phyloP scores from a whole-genome alignment of 1,140 invertebrate genomes.

The Brachionus rotundiformis region DNA sequence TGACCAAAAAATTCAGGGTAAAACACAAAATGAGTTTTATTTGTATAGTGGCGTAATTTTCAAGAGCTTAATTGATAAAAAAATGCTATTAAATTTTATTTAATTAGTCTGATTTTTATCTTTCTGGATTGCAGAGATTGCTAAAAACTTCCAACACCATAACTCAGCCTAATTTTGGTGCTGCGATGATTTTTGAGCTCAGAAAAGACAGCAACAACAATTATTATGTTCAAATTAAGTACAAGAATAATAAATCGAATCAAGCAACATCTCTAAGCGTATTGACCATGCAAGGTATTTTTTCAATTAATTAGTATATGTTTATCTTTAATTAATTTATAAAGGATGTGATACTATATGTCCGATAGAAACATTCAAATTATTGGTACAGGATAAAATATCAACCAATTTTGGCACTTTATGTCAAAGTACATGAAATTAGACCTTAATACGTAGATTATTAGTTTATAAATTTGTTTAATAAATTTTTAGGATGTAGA shows the following conservation, averaged over 20 bases:
- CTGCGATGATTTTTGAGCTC: neutral
- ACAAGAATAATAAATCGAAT: neutral
- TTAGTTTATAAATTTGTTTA: too few species aligned
- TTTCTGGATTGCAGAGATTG: neutral
- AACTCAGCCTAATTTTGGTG: neutral
- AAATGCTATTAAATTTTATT: neutral
- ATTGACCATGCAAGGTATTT: neutral
- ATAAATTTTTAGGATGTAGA: too few species aligned
- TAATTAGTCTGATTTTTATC: neutral
- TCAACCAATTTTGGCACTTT: neutral
- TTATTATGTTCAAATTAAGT: constrained; percentile 17
- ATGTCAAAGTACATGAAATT: neutral
- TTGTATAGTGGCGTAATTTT: constrained; percentile 13
- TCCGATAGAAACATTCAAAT: neutral
- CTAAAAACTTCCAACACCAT: neutral
- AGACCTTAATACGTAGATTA: too few species aligned
- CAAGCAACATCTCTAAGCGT: neutral
- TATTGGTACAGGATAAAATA: neutral
- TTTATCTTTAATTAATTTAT: neutral
- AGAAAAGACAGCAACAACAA: neutral
- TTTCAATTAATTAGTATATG: neutral
- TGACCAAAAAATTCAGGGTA: neutral
- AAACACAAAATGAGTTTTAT: neutral
- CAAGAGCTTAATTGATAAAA: neutral
- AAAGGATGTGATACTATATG: constrained; percentile 1